Evolutionary conservation across 2,888 invertebrate species (phyloP), one percentile per base, ranked within the genome.

Genomic region (Nymphalis urticae): DNA sequence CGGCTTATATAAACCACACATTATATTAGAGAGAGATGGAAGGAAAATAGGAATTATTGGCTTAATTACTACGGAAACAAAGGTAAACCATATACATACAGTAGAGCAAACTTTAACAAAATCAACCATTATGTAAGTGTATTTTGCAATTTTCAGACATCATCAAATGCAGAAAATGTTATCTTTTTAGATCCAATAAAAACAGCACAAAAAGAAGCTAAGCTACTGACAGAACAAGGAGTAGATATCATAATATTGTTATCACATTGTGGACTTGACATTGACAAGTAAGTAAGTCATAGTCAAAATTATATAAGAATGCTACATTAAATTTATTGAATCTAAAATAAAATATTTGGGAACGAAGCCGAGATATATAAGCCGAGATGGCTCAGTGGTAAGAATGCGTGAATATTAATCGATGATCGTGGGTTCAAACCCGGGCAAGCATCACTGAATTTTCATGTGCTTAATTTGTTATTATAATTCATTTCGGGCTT

Each of bases 41-140:
- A 93, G 93, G 68, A 95, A 94, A 82, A 96, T 97, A 72, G 97
- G 97, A 0, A 90, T 97, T 4, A 95, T 97, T 66, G 97, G 97
- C 2, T 95, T 96, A 21, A 95, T 96, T n/a, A 93, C 96, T 7
- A 90, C 93, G 10, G 94, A 94, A 0, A 95, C 96, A 17, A 85
- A 92, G 80, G 96, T 95, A 32, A n/a, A 42, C 42, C 0, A 42
- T 13, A 42, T 1, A 42, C 13, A 13, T 13, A 42, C 13, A 42
- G 13, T 4, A 13, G 36, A 42, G 10, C 13, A 13, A 42, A 13
- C 42, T 42, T n/a, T 47, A 63, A 24, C n/a, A 9, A 16, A 17
- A 2, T 51, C 19, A 7, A 47, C 7, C 8, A 24, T 13, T 42
- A 4, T 42, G 13, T 42, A 42, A 42, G 13, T 53, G 6, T 6